Evolutionary conservation across 2,797 vertebrate genomes (phyloP).

Genomic region (Hapalemur alaotrensis): DNA sequence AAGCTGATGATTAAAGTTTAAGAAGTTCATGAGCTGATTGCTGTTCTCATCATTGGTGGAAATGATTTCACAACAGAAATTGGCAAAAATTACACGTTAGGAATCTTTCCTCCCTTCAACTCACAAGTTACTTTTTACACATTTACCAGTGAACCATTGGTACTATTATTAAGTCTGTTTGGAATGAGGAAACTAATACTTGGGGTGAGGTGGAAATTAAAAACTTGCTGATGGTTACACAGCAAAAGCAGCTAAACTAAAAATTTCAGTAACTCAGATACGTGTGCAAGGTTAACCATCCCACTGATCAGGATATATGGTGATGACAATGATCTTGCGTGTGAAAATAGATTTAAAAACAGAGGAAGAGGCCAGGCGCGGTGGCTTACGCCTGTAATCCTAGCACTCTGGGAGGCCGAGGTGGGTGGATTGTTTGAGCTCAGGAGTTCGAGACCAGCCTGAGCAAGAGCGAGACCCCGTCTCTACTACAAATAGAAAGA

Average conservation of each 20-base stretch:
- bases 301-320: background rate
- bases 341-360: background rate
- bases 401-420: too few species aligned
- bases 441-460: too few species aligned
- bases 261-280: background rate
- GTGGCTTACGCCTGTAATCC: too few species aligned
- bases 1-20: background rate
- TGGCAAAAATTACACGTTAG: background rate
- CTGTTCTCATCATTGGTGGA: background rate
- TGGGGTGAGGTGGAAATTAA: background rate
- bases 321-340: background rate
- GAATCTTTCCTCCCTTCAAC: background rate
- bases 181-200: background rate
- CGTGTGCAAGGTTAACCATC: background rate
- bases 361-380: background rate
- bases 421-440: too few species aligned
- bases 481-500: too few species aligned
- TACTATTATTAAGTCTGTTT: background rate
- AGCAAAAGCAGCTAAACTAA: background rate
- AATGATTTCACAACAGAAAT: background rate
- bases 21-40: background rate
- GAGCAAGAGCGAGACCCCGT: too few species aligned
- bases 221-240: background rate
- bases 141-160: background rate
- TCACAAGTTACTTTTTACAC: background rate